These are phyloP conservation scores for Poliocrania exsul DNA, from an alignment of 2,797 vertebrate species.

Conservation along the genomic window DNA sequence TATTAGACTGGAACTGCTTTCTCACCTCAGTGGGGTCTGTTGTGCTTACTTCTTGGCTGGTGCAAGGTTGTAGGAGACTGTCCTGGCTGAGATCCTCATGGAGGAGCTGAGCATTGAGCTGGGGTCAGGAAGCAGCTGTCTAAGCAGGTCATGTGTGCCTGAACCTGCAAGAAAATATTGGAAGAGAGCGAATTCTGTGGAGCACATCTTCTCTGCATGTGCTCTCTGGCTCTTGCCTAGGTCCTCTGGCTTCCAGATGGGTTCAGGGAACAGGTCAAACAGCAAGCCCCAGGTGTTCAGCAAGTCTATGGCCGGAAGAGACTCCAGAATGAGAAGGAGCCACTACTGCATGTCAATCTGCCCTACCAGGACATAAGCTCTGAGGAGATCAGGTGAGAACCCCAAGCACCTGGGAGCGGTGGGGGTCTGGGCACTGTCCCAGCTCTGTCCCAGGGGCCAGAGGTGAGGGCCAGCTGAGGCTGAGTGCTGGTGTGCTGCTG, in stretches of 20 bases:
- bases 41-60: neutral
- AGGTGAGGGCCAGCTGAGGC: neutral
- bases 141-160: neutral
- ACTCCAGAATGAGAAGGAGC: slow-evolving; percentile 33
- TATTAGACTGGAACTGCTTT: neutral
- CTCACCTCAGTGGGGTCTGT: neutral
- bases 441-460: neutral
- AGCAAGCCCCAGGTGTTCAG: slow-evolving; percentile 76
- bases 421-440: neutral
- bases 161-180: neutral
- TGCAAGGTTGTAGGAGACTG: neutral
- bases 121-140: neutral
- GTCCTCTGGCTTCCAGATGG: slow-evolving; percentile 87
- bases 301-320: slow-evolving; percentile 80
- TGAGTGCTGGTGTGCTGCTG: neutral
- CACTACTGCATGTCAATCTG: slow-evolving; percentile 80
- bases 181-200: neutral
- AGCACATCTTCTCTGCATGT: neutral
- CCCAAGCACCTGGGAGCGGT: neutral
- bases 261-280: slow-evolving; percentile 77
- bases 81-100: neutral
- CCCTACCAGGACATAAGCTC: slow-evolving; percentile 81
- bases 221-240: slow-evolving; percentile 69
- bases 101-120: neutral
- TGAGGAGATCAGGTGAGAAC: slow-evolving; percentile 82